phyloP scores from a whole-genome alignment of 2,113 vertebrate genomes.

The Physeter macrocephalus region DNA sequence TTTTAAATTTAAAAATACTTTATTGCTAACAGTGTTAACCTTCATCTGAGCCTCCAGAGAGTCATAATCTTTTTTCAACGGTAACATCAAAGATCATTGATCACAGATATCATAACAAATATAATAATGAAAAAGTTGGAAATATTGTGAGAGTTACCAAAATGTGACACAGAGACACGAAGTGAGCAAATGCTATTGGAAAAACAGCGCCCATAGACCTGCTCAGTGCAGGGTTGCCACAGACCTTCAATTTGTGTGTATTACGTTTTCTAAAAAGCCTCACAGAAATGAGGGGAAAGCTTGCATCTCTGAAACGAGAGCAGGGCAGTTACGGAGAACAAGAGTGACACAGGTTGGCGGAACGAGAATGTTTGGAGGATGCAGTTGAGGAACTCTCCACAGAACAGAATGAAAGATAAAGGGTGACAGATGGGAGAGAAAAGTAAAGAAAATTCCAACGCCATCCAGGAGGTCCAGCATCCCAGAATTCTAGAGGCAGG shows the following conservation, averaged over 20 bases:
- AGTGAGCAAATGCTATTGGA: neutral
- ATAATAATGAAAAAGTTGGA: neutral
- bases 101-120: neutral
- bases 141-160: neutral
- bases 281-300: neutral
- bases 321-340: neutral
- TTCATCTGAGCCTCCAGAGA: neutral
- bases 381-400: neutral
- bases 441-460: neutral
- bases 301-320: neutral
- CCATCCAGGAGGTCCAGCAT: neutral
- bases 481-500: neutral
- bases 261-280: neutral
- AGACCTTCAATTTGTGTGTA: rapidly evolving
- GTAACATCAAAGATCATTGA: neutral
- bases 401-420: neutral
- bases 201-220: neutral
- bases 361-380: neutral
- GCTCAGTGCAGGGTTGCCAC: neutral
- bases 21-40: neutral
- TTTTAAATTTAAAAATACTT: neutral
- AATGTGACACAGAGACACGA: neutral
- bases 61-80: neutral
- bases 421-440: neutral
- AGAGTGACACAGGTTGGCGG: neutral